Evolutionary conservation across 2,797 vertebrate species (phyloP).

Genomic region (Chrysocyon brachyurus): DNA sequence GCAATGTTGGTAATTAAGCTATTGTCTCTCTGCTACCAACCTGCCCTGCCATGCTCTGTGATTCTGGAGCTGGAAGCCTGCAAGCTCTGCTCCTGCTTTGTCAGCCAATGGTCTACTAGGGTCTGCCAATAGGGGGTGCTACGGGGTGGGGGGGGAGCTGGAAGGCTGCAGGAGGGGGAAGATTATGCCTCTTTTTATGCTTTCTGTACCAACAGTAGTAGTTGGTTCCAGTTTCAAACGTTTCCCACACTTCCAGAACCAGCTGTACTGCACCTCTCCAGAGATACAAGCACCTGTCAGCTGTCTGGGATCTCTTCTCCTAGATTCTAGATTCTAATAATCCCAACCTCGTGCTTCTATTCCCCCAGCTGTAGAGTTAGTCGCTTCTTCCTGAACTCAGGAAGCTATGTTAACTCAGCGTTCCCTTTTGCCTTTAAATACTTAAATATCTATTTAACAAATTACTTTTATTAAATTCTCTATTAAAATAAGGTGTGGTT

Average conservation of each 20-base stretch:
- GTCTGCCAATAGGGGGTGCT: neutral
- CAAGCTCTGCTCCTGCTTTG: neutral
- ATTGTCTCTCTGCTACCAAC: neutral
- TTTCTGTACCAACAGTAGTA: neutral
- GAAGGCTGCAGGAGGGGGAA: neutral
- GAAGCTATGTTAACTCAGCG: neutral
- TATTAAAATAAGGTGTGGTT: conserved; percentile 29
- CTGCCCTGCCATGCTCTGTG: neutral
- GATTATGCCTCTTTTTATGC: neutral
- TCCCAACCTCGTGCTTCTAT: neutral
- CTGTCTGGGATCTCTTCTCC: neutral
- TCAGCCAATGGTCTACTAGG: fast-evolving
- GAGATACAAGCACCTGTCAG: neutral
- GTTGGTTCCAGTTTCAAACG: neutral
- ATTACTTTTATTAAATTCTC: conserved; percentile 14
- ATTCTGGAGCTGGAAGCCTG: neutral
- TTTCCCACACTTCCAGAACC: neutral
- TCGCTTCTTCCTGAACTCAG: neutral
- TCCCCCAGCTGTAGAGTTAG: neutral
- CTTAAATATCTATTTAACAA: neutral
- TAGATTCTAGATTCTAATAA: neutral
- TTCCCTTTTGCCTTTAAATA: neutral
- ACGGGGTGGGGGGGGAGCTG: neutral
- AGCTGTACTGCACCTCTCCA: neutral
- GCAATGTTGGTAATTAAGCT: neutral